phyloP scores from a whole-genome alignment of 2,888 invertebrate species.

The Chromoteleia sp. region DNA sequence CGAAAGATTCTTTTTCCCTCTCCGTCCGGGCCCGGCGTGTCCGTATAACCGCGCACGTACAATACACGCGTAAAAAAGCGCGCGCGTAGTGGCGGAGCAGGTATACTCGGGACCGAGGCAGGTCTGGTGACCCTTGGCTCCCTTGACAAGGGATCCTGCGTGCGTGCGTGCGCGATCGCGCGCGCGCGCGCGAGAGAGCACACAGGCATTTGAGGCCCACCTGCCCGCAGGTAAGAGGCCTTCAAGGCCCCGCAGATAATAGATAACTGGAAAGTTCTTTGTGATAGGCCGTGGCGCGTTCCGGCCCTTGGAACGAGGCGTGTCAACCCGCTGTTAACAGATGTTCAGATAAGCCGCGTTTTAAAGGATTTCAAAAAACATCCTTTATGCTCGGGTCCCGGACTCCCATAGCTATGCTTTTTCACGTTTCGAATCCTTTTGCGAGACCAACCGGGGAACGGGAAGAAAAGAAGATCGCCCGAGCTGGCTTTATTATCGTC shows the following conservation, averaged over 20 bases:
- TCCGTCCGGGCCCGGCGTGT: no score
- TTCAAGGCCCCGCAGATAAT: constrained; percentile 81
- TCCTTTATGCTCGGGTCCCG: constrained; percentile 73
- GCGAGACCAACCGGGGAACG: neutral
- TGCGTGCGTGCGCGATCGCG: constrained; percentile 62
- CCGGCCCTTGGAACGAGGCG: constrained; percentile 73
- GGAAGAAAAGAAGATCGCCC: neutral
- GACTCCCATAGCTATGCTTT: constrained; percentile 68
- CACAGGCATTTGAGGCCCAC: constrained; percentile 82
- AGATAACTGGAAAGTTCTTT: constrained; percentile 83
- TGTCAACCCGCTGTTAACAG: constrained; percentile 83
- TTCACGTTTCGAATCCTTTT: constrained; percentile 55
- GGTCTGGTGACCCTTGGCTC: constrained; percentile 79
- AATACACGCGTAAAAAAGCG: neutral
- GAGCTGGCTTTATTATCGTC: no score
- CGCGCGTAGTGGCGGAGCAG: constrained; percentile 26
- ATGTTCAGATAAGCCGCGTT: constrained; percentile 83
- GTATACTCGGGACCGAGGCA: constrained; percentile 59
- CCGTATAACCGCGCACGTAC: neutral
- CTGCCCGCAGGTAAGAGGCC: constrained; percentile 81
- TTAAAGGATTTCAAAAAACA: constrained; percentile 79
- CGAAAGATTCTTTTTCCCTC: constrained; percentile 35
- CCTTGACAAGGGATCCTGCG: constrained; percentile 79
- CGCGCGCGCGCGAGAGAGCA: no score
- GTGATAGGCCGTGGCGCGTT: constrained; percentile 78